These are phyloP conservation scores for Chaetodon trifascialis DNA, from an alignment of 2,113 vertebrate species.

Conservation along the genomic window DNA sequence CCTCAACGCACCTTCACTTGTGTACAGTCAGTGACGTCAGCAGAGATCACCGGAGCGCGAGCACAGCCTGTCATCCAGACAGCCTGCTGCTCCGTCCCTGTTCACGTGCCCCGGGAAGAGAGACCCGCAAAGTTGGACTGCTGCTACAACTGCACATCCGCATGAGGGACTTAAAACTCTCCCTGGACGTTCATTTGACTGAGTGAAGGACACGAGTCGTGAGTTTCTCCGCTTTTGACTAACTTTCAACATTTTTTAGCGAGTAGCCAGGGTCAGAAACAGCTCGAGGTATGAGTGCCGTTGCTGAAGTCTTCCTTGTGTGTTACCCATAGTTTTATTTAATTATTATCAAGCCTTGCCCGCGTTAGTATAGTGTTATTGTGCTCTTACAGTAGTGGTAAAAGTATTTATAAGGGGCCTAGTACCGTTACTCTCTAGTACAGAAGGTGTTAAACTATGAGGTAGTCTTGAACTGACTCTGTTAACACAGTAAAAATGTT, in stretches of 20 bases:
- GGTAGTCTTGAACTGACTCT: background rate
- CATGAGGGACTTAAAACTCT: constrained; percentile 46
- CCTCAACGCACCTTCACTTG: constrained; percentile 61
- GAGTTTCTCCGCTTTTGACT: constrained; percentile 25
- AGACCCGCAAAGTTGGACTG: constrained; percentile 16
- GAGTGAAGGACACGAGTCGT: constrained; percentile 47
- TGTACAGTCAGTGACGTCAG: constrained; percentile 76
- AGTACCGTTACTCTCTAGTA: background rate
- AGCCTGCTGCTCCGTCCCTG: constrained; percentile 5
- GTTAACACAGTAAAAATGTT: background rate
- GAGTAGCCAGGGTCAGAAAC: background rate
- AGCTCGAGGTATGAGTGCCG: background rate
- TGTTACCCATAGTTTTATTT: background rate
- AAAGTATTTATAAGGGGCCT: constrained; percentile 14
- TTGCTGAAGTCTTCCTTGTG: background rate
- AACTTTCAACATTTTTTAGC: constrained; percentile 18
- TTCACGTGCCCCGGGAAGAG: background rate
- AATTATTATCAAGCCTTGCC: background rate
- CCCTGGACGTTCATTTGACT: background rate
- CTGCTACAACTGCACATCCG: constrained; percentile 9
- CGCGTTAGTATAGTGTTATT: background rate
- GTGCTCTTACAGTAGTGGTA: background rate
- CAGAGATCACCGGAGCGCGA: constrained; percentile 55
- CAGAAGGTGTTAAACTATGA: background rate
- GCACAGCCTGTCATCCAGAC: constrained; percentile 44